Conservation (phyloP, 2,113 vertebrate species). For the Paralichthys olivaceus region DNA sequence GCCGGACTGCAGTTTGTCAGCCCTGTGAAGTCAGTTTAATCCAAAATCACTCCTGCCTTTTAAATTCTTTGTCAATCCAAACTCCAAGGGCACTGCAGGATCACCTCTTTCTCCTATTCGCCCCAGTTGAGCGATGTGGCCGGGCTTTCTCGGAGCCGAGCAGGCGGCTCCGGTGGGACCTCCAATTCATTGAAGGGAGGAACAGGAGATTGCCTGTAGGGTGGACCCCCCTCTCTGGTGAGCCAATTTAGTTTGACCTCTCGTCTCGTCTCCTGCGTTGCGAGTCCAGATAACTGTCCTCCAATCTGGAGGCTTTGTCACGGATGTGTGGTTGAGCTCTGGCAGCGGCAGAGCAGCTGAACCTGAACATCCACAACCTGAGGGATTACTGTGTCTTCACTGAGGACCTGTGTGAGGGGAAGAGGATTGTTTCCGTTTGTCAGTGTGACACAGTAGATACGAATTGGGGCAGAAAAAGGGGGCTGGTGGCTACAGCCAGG, state of each 20-base stretch:
- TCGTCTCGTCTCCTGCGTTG: conserved; percentile 45
- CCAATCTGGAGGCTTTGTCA: conserved; percentile 75
- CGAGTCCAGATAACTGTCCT: conserved; percentile 72
- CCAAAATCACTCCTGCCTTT: conserved; percentile 23
- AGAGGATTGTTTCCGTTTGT: conserved; percentile 37
- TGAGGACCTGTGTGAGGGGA: conserved; percentile 20
- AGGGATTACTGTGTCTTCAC: conserved; percentile 58
- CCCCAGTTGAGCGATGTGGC: conserved; percentile 55
- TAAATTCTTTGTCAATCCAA: conserved; percentile 41
- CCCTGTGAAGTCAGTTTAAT: neutral
- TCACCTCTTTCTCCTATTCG: conserved; percentile 54
- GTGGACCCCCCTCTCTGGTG: conserved; percentile 64
- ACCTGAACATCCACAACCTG: conserved; percentile 66
- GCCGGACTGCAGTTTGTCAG: neutral
- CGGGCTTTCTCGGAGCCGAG: conserved; percentile 31
- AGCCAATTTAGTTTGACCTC: conserved; percentile 73
- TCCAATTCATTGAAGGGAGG: conserved; percentile 59
- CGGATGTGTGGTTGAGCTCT: conserved; percentile 56
- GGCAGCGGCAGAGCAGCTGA: conserved; percentile 48
- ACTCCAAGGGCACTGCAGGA: conserved; percentile 59
- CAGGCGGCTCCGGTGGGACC: conserved; percentile 49
- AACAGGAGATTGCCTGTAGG: conserved; percentile 60
- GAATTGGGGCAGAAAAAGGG: conserved; percentile 35
- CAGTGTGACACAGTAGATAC: conserved; percentile 37
- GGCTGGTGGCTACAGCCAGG: conserved; percentile 2